Conservation (phyloP, 2,888 invertebrate genomes). For the Luperina nickerlii region DNA sequence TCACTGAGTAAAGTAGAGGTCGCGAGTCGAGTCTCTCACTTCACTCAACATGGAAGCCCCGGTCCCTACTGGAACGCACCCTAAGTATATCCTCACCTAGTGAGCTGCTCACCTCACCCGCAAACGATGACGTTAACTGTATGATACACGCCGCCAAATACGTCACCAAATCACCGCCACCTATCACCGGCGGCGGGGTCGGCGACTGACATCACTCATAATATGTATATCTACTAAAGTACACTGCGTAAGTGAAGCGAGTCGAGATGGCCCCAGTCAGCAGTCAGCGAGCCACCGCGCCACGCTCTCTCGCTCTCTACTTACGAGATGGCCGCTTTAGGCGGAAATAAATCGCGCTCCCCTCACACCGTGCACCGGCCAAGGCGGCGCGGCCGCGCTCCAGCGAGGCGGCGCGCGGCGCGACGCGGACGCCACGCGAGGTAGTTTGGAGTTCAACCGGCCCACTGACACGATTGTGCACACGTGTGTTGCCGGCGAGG, state of each 20-base stretch:
- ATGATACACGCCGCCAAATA: background rate
- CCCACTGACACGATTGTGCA: conserved; percentile 39
- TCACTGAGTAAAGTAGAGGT: background rate
- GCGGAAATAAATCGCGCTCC: conserved; percentile 28
- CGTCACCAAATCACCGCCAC: background rate
- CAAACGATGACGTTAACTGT: background rate
- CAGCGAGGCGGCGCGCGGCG: background rate
- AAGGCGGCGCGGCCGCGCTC: background rate
- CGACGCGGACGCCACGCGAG: background rate
- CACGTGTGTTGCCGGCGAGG: background rate
- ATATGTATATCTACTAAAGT: conserved; percentile 17
- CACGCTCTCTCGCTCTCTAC: conserved; percentile 12
- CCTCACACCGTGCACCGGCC: background rate
- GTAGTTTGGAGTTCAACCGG: conserved; percentile 12
- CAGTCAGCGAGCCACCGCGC: conserved; percentile 2
- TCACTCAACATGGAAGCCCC: background rate
- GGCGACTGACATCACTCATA: background rate
- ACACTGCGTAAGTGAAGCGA: background rate
- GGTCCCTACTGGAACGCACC: too few relatives aligned
- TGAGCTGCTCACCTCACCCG: background rate
- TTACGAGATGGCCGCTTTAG: conserved; percentile 34
- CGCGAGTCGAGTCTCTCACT: background rate
- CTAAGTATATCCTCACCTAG: background rate
- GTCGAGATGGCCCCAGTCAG: background rate
- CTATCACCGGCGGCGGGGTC: too few relatives aligned